A percentile compares a stretch with the other conserved stretches of the same genome.
These are phyloP conservation scores for Sinocyclocheilus anophthalmus DNA, from an alignment of 2,113 vertebrate genomes.

Conservation along the genomic window DNA sequence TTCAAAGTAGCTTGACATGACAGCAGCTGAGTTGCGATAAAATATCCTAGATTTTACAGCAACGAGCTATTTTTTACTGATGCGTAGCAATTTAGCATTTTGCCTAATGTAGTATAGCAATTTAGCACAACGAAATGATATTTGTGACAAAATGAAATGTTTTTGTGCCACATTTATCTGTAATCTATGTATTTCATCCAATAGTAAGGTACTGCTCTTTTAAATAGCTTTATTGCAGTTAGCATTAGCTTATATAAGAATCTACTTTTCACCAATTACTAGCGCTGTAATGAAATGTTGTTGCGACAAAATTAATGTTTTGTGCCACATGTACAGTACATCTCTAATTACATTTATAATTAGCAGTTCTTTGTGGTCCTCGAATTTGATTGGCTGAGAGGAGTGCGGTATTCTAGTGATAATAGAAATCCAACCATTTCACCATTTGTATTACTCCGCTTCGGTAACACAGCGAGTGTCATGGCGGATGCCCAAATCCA, in stretches of 20 bases:
- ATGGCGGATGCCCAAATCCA: no score
- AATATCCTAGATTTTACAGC: background rate
- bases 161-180: no score
- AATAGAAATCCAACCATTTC: no score
- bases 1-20: background rate
- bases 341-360: no score
- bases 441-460: no score
- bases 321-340: no score
- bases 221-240: background rate
- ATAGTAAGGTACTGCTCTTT: background rate
- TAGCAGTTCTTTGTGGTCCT: no score
- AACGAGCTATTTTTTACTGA: background rate
- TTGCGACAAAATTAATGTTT: background rate
- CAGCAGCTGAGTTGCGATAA: background rate
- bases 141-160: background rate
- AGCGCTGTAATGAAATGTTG: background rate
- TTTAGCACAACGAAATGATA: background rate
- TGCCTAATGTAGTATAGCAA: no score
- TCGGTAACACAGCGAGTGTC: no score
- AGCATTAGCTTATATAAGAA: background rate
- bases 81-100: background rate
- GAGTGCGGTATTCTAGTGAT: no score
- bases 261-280: background rate
- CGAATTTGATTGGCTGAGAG: no score
- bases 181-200: background rate